These are phyloP conservation scores for Hydrocynus forskahlii DNA, from an alignment of 2,797 vertebrate species.

Conservation along the genomic window DNA sequence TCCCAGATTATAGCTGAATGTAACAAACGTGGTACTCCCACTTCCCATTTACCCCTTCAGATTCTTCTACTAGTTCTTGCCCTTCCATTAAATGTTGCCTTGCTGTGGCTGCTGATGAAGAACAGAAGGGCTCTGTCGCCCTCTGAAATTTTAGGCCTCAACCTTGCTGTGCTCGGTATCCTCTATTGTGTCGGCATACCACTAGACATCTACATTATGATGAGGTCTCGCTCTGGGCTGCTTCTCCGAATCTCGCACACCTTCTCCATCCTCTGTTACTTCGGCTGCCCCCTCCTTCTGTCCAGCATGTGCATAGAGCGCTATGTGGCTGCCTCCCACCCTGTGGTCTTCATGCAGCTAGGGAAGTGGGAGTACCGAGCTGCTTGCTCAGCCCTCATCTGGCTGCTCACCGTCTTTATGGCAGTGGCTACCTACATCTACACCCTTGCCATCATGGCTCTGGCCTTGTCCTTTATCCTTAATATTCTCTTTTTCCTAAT, in stretches of 20 bases:
- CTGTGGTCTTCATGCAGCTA: conserved; percentile 63
- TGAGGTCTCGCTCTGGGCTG: background rate
- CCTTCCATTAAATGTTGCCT: conserved; percentile 51
- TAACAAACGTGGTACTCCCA: background rate
- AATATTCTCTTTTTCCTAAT: conserved; percentile 63
- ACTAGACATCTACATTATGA: conserved; percentile 40
- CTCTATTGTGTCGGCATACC: conserved; percentile 60
- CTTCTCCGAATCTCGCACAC: background rate
- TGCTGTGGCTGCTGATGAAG: conserved; percentile 61
- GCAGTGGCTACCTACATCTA: conserved; percentile 13
- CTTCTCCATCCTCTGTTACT: conserved; percentile 55
- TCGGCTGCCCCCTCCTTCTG: conserved; percentile 68
- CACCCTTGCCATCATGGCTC: background rate
- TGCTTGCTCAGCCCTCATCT: conserved; percentile 57
- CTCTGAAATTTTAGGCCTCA: conserved; percentile 63
- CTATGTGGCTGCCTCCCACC: conserved; percentile 61
- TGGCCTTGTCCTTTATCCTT: conserved; percentile 3
- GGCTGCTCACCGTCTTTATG: conserved; percentile 59
- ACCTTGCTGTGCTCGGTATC: conserved; percentile 56
- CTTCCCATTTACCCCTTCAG: conserved; percentile 38
- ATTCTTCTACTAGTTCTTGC: conserved; percentile 45
- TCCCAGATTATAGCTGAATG: conserved; percentile 39
- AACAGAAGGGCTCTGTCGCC: conserved; percentile 48
- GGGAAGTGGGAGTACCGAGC: conserved; percentile 57
- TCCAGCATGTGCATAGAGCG: conserved; percentile 73